Evolutionary conservation across 92 coral and sea anemone genomes (phyloP).

Genomic region (Virgularia gustaviana): DNA sequence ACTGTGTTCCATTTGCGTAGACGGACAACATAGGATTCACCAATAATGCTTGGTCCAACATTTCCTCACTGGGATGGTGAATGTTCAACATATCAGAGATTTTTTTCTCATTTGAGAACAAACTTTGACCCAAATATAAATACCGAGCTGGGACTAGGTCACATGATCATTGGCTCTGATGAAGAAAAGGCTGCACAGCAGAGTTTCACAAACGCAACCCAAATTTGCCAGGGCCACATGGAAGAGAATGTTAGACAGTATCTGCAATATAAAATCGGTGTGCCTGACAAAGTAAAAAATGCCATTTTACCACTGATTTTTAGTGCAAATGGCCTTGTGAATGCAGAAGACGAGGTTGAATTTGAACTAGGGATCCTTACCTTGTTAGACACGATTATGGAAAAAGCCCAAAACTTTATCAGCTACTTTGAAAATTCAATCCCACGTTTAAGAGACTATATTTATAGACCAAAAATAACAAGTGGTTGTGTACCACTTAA

Average conservation of each 20-base stretch:
- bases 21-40: no score
- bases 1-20: no score
- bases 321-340: background rate
- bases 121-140: no score
- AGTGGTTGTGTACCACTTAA: constrained; percentile 1
- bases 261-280: background rate
- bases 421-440: background rate
- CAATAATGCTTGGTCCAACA: no score
- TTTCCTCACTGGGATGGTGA: no score
- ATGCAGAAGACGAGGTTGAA: background rate
- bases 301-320: background rate
- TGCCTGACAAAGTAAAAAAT: background rate
- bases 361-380: background rate
- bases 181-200: background rate
- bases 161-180: no score
- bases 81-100: no score
- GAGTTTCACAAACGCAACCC: background rate
- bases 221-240: background rate
- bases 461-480: background rate
- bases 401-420: background rate
- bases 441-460: background rate
- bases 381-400: background rate
- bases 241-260: background rate
- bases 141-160: no score
- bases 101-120: no score